phyloP scores from a whole-genome alignment of 1,140 invertebrate genomes.

The Pentalonia nigronervosa region DNA sequence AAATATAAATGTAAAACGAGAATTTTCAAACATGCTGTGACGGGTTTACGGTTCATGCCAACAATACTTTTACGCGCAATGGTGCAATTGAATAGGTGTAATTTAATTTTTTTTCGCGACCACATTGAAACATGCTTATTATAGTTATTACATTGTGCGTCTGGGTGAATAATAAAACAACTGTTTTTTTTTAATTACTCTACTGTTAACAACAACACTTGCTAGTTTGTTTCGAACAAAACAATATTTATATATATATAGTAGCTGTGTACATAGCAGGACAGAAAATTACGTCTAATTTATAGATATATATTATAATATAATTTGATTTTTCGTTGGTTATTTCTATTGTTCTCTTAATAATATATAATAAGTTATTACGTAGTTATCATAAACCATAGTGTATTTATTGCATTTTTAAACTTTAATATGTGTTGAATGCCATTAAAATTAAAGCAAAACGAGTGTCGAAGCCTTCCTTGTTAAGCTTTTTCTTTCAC shows the following conservation, averaged over 20 bases:
- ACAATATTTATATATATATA: neutral
- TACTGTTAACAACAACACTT: neutral
- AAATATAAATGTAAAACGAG: neutral
- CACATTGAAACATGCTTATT: slow-evolving; percentile 28
- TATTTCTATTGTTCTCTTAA: neutral
- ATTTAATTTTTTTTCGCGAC: slow-evolving; percentile 21
- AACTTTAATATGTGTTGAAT: neutral
- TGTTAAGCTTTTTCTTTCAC: neutral
- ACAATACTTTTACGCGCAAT: slow-evolving; percentile 23
- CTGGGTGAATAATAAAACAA: slow-evolving; percentile 23
- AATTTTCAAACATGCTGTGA: neutral
- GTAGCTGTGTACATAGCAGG: neutral
- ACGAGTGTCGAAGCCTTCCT: neutral
- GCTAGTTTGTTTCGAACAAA: neutral
- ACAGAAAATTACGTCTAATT: neutral
- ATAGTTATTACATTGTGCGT: neutral
- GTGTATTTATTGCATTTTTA: neutral
- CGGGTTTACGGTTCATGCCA: slow-evolving; percentile 6
- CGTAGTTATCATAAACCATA: neutral
- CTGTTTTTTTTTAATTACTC: slow-evolving; percentile 42
- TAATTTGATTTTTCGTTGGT: neutral
- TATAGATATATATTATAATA: neutral
- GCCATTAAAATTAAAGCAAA: neutral
- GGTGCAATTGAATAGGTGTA: slow-evolving; percentile 20
- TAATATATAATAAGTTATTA: neutral